Conservation (phyloP, 2,888 invertebrate species). For the Chymomyza amoena region DNA sequence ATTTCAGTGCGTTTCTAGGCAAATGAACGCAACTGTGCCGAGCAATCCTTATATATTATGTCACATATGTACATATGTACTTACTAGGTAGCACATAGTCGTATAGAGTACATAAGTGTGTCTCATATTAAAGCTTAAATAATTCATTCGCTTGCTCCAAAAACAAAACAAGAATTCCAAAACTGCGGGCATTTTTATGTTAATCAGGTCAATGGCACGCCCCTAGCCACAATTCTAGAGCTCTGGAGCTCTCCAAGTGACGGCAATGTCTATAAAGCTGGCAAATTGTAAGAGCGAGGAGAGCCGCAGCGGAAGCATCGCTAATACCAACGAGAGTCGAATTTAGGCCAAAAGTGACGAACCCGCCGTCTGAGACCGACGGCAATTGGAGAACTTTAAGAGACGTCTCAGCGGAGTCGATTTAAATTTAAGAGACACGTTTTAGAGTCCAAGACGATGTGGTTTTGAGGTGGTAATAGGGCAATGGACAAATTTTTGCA, state of each 20-base stretch:
- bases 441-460: neutral
- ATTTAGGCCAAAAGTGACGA: neutral
- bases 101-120: slow-evolving; percentile 9
- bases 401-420: neutral
- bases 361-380: neutral
- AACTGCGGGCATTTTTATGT: slow-evolving; percentile 72
- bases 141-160: slow-evolving; percentile 25
- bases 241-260: neutral
- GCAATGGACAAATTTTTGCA: neutral
- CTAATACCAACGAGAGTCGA: neutral
- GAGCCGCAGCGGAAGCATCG: neutral
- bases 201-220: slow-evolving; percentile 75
- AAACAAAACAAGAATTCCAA: slow-evolving; percentile 31
- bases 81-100: neutral
- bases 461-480: neutral
- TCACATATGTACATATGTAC: neutral
- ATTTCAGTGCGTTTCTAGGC: neutral
- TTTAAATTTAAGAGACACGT: neutral
- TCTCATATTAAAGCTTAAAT: slow-evolving; percentile 43
- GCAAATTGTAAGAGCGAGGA: neutral
- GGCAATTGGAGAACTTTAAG: neutral
- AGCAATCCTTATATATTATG: neutral
- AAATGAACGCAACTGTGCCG: neutral
- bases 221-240: neutral
- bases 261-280: too few species aligned